These are phyloP conservation scores for Cryptotis parvus DNA, from an alignment of 2,113 vertebrate species.

Conservation along the genomic window DNA sequence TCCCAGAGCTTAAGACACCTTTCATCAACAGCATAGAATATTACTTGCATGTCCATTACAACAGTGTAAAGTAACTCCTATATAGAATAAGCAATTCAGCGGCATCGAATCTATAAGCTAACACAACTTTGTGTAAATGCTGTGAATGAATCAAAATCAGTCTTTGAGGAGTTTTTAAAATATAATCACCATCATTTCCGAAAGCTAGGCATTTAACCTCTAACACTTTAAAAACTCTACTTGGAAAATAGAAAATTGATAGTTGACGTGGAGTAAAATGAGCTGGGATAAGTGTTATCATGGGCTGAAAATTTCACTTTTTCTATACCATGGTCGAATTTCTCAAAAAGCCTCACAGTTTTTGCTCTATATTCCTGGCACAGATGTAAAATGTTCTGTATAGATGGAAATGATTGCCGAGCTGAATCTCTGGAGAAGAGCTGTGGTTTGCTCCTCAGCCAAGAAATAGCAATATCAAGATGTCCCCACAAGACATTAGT, in stretches of 20 bases:
- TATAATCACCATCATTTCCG: neutral
- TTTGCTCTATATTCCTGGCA: neutral
- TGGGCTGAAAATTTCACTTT: neutral
- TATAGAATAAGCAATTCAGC: neutral
- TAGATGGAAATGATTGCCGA: conserved; percentile 31
- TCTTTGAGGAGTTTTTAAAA: conserved; percentile 26
- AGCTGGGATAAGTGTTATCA: neutral
- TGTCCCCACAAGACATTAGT: conserved; percentile 11
- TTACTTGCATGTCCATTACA: neutral
- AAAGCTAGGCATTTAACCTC: neutral
- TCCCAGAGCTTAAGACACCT: neutral
- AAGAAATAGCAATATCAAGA: conserved; percentile 33
- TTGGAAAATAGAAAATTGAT: neutral
- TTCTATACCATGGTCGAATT: conserved; percentile 9
- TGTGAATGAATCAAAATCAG: neutral
- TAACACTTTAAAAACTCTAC: neutral
- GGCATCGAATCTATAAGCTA: neutral
- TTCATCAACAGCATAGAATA: neutral
- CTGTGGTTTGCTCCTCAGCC: conserved; percentile 48
- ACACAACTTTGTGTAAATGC: neutral
- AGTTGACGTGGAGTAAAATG: neutral
- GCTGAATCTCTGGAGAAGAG: conserved; percentile 6
- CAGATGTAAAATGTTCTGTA: conserved; percentile 27
- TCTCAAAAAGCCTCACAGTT: neutral
- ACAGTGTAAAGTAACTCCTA: neutral